These are phyloP conservation scores for Hedychridium roseum DNA, from an alignment of 2,888 invertebrate genomes.

Conservation along the genomic window DNA sequence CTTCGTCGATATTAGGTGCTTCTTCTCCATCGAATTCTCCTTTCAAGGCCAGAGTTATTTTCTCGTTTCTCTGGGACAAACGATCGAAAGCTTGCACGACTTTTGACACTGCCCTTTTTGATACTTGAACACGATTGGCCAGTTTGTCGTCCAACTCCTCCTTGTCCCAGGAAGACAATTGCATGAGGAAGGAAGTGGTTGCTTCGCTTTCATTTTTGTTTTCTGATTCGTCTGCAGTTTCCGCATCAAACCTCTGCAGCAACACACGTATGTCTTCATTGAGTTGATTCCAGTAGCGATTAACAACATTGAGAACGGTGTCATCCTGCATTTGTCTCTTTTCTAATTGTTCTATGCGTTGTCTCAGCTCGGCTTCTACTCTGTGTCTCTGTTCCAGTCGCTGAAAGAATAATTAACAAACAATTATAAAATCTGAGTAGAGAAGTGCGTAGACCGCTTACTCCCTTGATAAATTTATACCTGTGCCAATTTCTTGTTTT, in stretches of 20 bases:
- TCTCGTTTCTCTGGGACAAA: slow-evolving; percentile 94
- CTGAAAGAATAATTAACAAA: slow-evolving; percentile 60
- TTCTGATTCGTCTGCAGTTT: slow-evolving; percentile 95
- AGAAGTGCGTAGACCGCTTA: no score
- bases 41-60: slow-evolving; percentile 88
- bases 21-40: slow-evolving; percentile 81
- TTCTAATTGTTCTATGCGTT: slow-evolving; percentile 91
- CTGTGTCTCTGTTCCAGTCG: slow-evolving; percentile 92
- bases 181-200: slow-evolving; percentile 94
- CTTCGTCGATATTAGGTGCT: slow-evolving; percentile 80
- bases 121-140: slow-evolving; percentile 94
- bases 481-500: slow-evolving; percentile 95
- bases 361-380: slow-evolving; percentile 86
- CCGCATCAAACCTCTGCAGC: slow-evolving; percentile 95
- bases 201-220: slow-evolving; percentile 97
- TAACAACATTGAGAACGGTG: slow-evolving; percentile 96
- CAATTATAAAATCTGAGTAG: no score
- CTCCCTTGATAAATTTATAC: slow-evolving; percentile 68
- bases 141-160: slow-evolving; percentile 96
- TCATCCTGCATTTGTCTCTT: slow-evolving; percentile 97
- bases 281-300: slow-evolving; percentile 95
- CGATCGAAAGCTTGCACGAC: slow-evolving; percentile 96
- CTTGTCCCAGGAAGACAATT: slow-evolving; percentile 97
- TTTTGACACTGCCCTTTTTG: slow-evolving; percentile 95
- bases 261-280: slow-evolving; percentile 97